Conservation (phyloP, 2,797 vertebrate species). For the Hippocampus kuda region DNA sequence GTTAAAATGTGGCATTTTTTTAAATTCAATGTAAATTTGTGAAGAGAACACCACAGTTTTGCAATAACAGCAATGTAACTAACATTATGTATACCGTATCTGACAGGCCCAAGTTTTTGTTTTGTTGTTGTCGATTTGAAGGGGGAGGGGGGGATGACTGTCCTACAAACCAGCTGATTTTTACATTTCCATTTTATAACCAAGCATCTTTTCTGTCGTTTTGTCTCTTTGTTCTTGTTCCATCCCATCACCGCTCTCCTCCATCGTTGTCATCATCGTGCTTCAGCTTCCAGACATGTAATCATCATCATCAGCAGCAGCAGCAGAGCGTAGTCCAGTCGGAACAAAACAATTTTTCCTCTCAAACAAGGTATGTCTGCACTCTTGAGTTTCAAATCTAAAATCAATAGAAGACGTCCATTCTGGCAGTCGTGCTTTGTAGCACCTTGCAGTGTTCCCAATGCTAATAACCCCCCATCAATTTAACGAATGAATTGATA, state of each 20-base stretch:
- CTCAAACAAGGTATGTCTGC: conserved; percentile 53
- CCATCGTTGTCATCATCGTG: conserved; percentile 9
- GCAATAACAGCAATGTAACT: not conserved
- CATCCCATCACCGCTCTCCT: not conserved
- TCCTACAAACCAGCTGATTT: not conserved
- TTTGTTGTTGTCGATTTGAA: not conserved
- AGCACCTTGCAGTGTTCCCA: not conserved
- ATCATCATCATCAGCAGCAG: conserved; percentile 28
- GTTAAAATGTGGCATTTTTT: no score
- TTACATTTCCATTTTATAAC: conserved; percentile 9
- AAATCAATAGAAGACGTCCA: not conserved
- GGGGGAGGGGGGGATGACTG: not conserved
- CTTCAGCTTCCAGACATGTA: conserved; percentile 55
- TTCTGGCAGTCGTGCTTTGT: not conserved
- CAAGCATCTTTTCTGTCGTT: conserved; percentile 16
- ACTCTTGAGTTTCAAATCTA: not conserved
- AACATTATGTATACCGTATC: not conserved
- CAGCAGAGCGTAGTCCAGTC: conserved; percentile 28
- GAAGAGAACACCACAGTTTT: no score
- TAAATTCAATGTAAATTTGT: no score
- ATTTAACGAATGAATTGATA: no score
- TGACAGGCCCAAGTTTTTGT: not conserved
- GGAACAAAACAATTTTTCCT: conserved; percentile 44
- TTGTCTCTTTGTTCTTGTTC: conserved; percentile 8
- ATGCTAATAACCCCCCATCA: no score